Base-by-base conservation (phyloP, 2,113 vertebrate species). In the Synodontis membranacea region DNA sequence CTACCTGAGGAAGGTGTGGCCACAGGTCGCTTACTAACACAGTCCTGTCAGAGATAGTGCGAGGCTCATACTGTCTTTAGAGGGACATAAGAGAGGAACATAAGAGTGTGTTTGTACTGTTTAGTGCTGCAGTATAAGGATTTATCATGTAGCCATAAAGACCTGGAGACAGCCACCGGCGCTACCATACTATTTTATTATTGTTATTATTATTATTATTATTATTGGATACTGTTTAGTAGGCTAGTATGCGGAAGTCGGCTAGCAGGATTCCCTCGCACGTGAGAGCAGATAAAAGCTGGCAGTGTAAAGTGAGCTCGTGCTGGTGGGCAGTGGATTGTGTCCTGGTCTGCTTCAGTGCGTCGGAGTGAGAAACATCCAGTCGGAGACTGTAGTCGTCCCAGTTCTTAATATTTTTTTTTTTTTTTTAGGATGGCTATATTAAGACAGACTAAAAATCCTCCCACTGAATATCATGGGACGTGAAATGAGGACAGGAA, bases 401-500 rank as follows among this genome's bases (percentile, higher is more conserved):
- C 78, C 21, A 58, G 28, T 80, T 79, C 31, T 64, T 64, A n/a
- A 4, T 62, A 0, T 62, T 31, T 3, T 64, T 60, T 56, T 83
- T 15, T n/a, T 60, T 60, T 83, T 66, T 83, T 28, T 42, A 75
- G 52, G 37, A 21, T 46, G 60, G 14, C 44, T 86, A 80, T 78
- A 80, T 82, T 74, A 74, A 68, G 46, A 70, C 34, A 34, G 46
- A 66, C 10, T 34, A 19, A 15, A 68, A 56, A 39, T 80, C 44
- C 31, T n/a, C 46, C 75, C 46, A 68, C 52, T 60, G 64, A 82
- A 48, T 75, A 48, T 58, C 79, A 12, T 19, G 79, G 78, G 85
- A 86, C 79, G 2, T 11, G 70, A 72, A 86, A 82, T 37, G 37
- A 86, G 85, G 79, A 60, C 85, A 86, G 25, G 0, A 8, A 23